phyloP scores from a whole-genome alignment of 2,888 invertebrate genomes.

The Liopterus haemorrhoidalis region DNA sequence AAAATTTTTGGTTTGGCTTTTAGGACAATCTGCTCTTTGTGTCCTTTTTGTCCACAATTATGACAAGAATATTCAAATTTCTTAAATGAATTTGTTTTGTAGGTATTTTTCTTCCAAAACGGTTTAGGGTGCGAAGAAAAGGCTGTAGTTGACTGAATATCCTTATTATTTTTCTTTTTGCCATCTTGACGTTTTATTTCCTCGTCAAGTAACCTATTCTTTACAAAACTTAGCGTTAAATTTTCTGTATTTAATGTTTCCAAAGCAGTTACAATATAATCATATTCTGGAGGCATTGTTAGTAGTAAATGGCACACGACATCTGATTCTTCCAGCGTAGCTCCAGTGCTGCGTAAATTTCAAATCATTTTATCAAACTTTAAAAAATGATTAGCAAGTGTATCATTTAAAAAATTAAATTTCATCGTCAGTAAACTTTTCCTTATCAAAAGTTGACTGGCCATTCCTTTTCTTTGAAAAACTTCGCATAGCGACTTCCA shows the following conservation, averaged over 20 bases:
- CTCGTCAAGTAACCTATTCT: slow-evolving; percentile 30
- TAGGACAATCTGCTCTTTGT: too few relatives aligned
- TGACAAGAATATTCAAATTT: too few relatives aligned
- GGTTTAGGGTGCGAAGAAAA: too few relatives aligned
- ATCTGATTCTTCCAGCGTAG: slow-evolving; percentile 27
- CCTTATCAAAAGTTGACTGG: slow-evolving; percentile 30
- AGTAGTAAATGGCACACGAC: slow-evolving; percentile 29
- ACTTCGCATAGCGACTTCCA: slow-evolving; percentile 28
- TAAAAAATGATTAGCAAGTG: slow-evolving; percentile 26
- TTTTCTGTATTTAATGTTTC: slow-evolving; percentile 25
- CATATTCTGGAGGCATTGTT: slow-evolving; percentile 28
- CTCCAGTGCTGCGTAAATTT: slow-evolving; percentile 30
- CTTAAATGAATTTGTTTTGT: too few relatives aligned
- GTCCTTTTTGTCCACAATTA: too few relatives aligned
- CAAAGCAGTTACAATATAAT: slow-evolving; percentile 31
- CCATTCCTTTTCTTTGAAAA: slow-evolving; percentile 32
- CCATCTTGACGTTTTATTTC: too few relatives aligned
- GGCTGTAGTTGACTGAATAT: too few relatives aligned
- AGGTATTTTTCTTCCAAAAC: too few relatives aligned
- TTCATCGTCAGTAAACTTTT: slow-evolving; percentile 27
- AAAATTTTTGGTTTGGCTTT: too few relatives aligned
- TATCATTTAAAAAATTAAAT: slow-evolving; percentile 18
- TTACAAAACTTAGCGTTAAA: slow-evolving; percentile 28
- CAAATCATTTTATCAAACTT: slow-evolving; percentile 32
- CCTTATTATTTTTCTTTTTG: too few relatives aligned